Percentiles rank a stretch among this genome's conserved stretches.
These are phyloP conservation scores for Agrenia bidenticulata DNA, from an alignment of 2,888 invertebrate species.

Conservation along the genomic window DNA sequence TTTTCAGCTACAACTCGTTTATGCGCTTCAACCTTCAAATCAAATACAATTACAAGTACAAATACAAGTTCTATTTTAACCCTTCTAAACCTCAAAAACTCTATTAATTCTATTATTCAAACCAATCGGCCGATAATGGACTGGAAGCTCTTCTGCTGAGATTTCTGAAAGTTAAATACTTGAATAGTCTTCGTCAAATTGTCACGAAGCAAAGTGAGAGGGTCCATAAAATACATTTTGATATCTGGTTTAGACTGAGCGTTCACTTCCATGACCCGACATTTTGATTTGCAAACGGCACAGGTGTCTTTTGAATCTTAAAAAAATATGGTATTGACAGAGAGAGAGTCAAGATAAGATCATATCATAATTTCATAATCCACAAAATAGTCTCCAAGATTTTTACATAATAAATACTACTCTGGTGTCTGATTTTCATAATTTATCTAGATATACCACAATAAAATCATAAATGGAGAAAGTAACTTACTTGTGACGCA, in stretches of 20 bases:
- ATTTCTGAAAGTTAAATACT: constrained; percentile 24
- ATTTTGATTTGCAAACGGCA: constrained; percentile 5
- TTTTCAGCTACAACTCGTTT: constrained; percentile 62
- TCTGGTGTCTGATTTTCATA: too few relatives aligned
- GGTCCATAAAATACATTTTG: constrained; percentile 25
- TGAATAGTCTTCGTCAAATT: constrained; percentile 17
- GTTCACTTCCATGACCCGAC: constrained; percentile 24
- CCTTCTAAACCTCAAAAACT: too few relatives aligned
- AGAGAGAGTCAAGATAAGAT: too few relatives aligned
- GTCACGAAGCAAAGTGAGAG: constrained; percentile 4
- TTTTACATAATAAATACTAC: too few relatives aligned
- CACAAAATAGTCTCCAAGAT: too few relatives aligned
- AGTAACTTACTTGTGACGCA: constrained; percentile 22
- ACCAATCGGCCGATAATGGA: constrained; percentile 17
- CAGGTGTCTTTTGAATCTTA: constrained; percentile 16
- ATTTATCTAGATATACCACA: too few relatives aligned
- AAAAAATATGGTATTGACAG: too few relatives aligned
- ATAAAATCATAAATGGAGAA: not conserved
- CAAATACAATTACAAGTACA: too few relatives aligned
- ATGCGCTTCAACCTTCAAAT: constrained; percentile 1
- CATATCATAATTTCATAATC: too few relatives aligned
- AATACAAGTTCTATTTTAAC: too few relatives aligned
- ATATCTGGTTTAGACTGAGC: constrained; percentile 6
- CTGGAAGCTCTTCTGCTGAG: constrained; percentile 14
- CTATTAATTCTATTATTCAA: too few relatives aligned